Percentiles rank a stretch among this genome's conserved stretches.
Evolutionary conservation across 2,888 invertebrate species (phyloP).

Genomic region (Alviniconcha strummeri): DNA sequence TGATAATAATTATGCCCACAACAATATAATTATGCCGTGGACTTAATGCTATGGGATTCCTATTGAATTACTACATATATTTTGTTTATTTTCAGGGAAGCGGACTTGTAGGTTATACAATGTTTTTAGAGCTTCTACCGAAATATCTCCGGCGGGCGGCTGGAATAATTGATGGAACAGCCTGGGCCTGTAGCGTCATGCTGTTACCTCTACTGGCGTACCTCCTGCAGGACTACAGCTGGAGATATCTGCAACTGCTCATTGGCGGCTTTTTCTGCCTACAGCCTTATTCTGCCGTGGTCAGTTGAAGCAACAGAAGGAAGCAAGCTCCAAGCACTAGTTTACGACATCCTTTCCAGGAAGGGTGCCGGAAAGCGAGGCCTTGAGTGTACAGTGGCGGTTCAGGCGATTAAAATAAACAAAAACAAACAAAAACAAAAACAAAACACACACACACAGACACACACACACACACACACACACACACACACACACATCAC

Average conservation of each 20-base stretch:
- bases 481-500: not conserved
- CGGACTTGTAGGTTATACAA: conserved; percentile 46
- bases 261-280: not conserved
- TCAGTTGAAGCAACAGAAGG: not conserved
- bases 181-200: conserved; percentile 49
- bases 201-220: conserved; percentile 50
- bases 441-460: not conserved
- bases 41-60: too few relatives aligned
- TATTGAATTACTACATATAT: too few relatives aligned
- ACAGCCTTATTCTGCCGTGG: conserved; percentile 36
- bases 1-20: too few relatives aligned
- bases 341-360: too few relatives aligned
- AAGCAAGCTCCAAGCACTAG: too few relatives aligned
- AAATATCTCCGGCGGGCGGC: conserved; percentile 42
- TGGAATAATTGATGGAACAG: conserved; percentile 43
- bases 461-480: too few relatives aligned
- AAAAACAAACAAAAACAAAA: not conserved
- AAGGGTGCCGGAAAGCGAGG: too few relatives aligned
- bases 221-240: conserved; percentile 47
- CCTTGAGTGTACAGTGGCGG: too few relatives aligned
- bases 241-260: conserved; percentile 53
- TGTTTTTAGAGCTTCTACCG: conserved; percentile 52
- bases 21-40: too few relatives aligned
- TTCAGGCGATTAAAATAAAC: too few relatives aligned
- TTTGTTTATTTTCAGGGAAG: conserved; percentile 44